These are phyloP conservation scores for Nylanderia fulva DNA, from an alignment of 1,140 invertebrate genomes.

Conservation along the genomic window DNA sequence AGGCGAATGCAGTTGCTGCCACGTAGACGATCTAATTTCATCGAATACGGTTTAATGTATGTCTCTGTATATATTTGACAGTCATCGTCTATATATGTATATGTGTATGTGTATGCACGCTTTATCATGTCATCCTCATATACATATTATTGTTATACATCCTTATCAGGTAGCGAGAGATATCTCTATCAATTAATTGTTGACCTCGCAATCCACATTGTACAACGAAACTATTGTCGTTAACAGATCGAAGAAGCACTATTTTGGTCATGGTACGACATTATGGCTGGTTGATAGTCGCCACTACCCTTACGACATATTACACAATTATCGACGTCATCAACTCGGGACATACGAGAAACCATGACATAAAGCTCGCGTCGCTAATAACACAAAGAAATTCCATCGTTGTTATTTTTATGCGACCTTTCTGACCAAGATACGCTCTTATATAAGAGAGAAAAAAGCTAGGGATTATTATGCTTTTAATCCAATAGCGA, in stretches of 20 bases:
- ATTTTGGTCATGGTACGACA: constrained; percentile 16
- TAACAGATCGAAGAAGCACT: constrained; percentile 40
- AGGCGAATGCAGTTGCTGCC: background rate
- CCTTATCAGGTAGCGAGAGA: background rate
- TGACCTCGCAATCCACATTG: background rate
- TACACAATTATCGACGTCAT: constrained; percentile 55
- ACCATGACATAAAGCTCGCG: constrained; percentile 29
- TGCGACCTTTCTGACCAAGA: constrained; percentile 17
- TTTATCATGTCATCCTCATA: background rate
- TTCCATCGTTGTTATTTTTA: background rate
- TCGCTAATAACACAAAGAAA: constrained; percentile 32
- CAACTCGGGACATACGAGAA: constrained; percentile 12
- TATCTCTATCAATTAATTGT: background rate
- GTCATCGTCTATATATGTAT: too few relatives aligned
- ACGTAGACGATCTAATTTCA: background rate
- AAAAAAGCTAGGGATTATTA: background rate
- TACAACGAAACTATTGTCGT: background rate
- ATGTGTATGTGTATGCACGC: too few relatives aligned
- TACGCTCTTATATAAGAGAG: background rate
- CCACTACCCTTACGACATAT: constrained; percentile 40
- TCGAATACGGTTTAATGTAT: constrained; percentile 8
- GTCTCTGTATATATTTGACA: constrained; percentile 7
- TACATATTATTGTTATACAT: background rate
- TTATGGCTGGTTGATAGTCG: constrained; percentile 10
- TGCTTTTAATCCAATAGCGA: background rate